phyloP scores from a whole-genome alignment of 1,140 invertebrate species.

The Agrilus planipennis region DNA sequence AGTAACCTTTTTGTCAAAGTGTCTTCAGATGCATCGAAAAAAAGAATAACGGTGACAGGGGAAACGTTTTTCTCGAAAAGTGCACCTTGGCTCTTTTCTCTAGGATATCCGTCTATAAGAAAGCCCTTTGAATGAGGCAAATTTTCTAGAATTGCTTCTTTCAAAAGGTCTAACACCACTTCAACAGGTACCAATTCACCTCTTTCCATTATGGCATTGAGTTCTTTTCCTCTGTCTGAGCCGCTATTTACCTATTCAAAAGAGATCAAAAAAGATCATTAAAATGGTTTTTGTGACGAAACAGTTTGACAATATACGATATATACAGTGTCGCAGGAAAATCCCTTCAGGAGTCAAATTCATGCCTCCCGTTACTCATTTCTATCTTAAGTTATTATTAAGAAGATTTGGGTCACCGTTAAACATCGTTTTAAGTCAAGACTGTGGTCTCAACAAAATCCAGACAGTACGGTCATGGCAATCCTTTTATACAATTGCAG shows the following conservation, averaged over 20 bases:
- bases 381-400: too few species aligned
- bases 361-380: too few species aligned
- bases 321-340: too few species aligned
- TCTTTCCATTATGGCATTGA: conserved; percentile 77
- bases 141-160: conserved; percentile 67
- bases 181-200: conserved; percentile 83
- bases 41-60: conserved; percentile 68
- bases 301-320: too few species aligned
- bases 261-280: too few species aligned
- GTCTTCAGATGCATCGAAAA: conserved; percentile 72
- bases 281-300: too few species aligned
- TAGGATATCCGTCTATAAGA: conserved; percentile 93
- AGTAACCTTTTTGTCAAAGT: conserved; percentile 76
- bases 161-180: conserved; percentile 75
- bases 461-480: too few species aligned
- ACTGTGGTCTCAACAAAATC: too few species aligned
- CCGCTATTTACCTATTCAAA: conserved; percentile 57
- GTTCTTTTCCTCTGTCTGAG: conserved; percentile 64
- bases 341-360: too few species aligned
- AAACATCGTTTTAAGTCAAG: too few species aligned
- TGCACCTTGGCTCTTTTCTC: conserved; percentile 80
- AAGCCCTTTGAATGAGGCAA: conserved; percentile 68
- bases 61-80: conserved; percentile 77
- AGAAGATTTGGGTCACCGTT: too few species aligned
- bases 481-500: too few species aligned